A percentile compares a stretch with the other conserved stretches of the same genome.
Evolutionary conservation across 2,113 vertebrate genomes (phyloP).

Genomic region (Empidonax traillii): DNA sequence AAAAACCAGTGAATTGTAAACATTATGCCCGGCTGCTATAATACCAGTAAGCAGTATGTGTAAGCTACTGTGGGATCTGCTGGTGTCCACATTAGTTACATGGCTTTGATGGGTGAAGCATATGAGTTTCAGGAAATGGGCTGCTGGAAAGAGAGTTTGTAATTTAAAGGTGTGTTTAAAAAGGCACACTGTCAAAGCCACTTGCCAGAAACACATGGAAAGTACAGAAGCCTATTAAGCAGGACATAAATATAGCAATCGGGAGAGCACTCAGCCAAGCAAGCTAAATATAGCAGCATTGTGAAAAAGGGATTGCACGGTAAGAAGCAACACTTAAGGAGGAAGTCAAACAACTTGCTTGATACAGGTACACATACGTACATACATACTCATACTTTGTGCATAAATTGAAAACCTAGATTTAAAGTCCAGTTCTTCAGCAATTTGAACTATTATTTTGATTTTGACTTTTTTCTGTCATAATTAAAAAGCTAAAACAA

Average conservation of each 20-base stretch:
- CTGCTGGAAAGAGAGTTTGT: not conserved
- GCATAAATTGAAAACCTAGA: not conserved
- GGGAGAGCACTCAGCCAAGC: not conserved
- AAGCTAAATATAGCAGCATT: not conserved
- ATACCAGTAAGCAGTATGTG: not conserved
- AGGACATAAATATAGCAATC: not conserved
- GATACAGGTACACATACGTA: not conserved
- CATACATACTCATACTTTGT: not conserved
- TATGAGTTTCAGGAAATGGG: not conserved
- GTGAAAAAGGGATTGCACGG: not conserved
- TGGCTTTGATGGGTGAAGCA: not conserved
- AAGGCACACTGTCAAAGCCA: not conserved
- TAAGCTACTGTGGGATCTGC: not conserved
- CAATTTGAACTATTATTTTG: not conserved
- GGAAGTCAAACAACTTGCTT: not conserved
- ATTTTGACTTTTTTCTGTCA: not conserved
- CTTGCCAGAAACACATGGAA: not conserved
- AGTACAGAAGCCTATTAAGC: not conserved
- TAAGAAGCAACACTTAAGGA: not conserved
- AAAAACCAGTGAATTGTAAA: not conserved
- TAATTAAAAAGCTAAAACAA: not conserved
- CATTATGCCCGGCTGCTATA: not conserved
- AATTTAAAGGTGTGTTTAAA: not conserved
- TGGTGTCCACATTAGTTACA: not conserved
- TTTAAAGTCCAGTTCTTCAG: not conserved